phyloP scores from a whole-genome alignment of 2,888 invertebrate species.

The Lomographa bimaculata region DNA sequence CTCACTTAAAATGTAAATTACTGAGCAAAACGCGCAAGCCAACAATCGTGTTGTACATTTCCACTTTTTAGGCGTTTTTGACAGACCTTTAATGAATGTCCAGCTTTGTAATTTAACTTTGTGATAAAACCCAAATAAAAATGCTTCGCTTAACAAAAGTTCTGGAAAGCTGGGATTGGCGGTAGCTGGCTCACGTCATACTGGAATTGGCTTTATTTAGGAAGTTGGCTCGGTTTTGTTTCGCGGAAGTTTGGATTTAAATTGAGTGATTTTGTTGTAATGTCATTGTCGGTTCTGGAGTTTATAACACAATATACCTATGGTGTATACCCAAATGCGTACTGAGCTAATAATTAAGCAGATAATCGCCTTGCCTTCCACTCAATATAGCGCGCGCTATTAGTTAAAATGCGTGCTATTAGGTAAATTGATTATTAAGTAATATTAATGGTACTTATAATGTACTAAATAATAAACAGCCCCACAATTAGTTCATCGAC shows the following conservation, averaged over 20 bases:
- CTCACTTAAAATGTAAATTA: slow-evolving; percentile 16
- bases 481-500: too few species aligned
- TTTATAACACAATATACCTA: too few species aligned
- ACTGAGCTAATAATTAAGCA: too few species aligned
- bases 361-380: too few species aligned
- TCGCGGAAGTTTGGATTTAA: not conserved
- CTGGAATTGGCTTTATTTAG: not conserved
- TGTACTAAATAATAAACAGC: too few species aligned
- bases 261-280: too few species aligned
- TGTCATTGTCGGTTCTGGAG: too few species aligned
- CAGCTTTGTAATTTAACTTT: slow-evolving; percentile 7
- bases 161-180: not conserved
- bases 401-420: too few species aligned
- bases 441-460: too few species aligned
- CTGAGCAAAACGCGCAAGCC: slow-evolving; percentile 1
- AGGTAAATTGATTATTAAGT: too few species aligned
- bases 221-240: not conserved
- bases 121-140: slow-evolving; percentile 4
- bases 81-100: slow-evolving; percentile 5
- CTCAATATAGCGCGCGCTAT: too few species aligned
- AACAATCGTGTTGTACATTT: slow-evolving; percentile 2
- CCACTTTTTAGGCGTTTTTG: slow-evolving; percentile 1
- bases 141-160: slow-evolving; percentile 2
- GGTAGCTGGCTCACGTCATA: not conserved
- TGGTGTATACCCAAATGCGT: too few species aligned